Evolutionary conservation across 2,797 vertebrate genomes (phyloP).

Genomic region (Chanos chanos): DNA sequence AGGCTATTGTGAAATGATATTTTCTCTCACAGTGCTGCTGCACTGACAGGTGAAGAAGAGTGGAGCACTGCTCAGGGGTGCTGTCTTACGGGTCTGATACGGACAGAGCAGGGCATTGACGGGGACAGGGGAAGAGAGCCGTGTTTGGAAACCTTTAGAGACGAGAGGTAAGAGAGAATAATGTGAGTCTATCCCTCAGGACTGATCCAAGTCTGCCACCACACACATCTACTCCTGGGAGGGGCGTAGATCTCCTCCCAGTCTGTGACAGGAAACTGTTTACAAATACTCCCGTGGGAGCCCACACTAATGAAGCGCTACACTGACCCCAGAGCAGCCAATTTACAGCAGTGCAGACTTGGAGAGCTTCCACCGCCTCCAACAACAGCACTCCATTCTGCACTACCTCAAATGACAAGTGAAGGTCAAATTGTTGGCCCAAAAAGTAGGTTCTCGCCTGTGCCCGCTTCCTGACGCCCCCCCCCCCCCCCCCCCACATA

Average conservation of each 20-base stretch:
- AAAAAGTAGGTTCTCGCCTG: slow-evolving; percentile 21
- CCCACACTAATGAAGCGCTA: slow-evolving; percentile 39
- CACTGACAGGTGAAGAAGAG: too few relatives aligned
- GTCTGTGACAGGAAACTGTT: slow-evolving; percentile 31
- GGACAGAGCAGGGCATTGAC: background rate
- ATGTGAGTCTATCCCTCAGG: slow-evolving; percentile 24
- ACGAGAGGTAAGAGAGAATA: slow-evolving; percentile 20
- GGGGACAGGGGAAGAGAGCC: background rate
- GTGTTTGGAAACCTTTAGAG: slow-evolving; percentile 19
- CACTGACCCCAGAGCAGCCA: slow-evolving; percentile 31
- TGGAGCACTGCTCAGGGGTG: too few relatives aligned
- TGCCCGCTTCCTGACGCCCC: slow-evolving; percentile 5
- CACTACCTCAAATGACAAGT: slow-evolving; percentile 29
- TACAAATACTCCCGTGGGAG: slow-evolving; percentile 31
- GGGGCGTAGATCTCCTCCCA: slow-evolving; percentile 6
- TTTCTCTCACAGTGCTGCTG: too few relatives aligned
- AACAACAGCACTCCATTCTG: slow-evolving; percentile 29
- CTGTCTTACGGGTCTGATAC: background rate
- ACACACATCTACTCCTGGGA: background rate
- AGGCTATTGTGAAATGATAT: too few relatives aligned
- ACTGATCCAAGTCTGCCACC: slow-evolving; percentile 10
- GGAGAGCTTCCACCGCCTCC: slow-evolving; percentile 34
- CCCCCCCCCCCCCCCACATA: background rate
- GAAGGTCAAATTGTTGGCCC: slow-evolving; percentile 40
- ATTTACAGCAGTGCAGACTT: slow-evolving; percentile 31